Base-by-base conservation (phyloP, 1,140 invertebrate species). In the Stegodyphus dumicola region DNA sequence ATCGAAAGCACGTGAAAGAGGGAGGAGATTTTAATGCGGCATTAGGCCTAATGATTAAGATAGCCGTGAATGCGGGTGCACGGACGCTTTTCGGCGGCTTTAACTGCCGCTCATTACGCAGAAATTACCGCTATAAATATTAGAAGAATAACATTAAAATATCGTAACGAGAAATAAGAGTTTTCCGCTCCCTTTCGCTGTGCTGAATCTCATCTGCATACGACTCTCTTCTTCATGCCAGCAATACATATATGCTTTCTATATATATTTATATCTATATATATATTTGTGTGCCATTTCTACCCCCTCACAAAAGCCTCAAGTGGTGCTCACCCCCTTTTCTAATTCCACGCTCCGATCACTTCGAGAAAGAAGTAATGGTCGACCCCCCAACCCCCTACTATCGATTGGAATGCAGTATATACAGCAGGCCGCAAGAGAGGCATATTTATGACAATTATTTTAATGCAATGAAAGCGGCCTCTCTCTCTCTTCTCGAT, bases 81-180 rank as follows among this genome's bases (percentile, higher is more conserved):
- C 81, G 81, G 73, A 48, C 53, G 80, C 48, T 77, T 85, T 85
- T 85, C 81, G 81, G 81, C 81, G 81, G 81, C 81, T 64, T 85
- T 85, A 85, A 85, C 84, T 77, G 84, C 84, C 75, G 17, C 84
- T 86, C 84, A 86, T 86, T 86, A 86, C 84, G 66, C 65, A 73
- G 76, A 86, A 86, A 86, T 86, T 78, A 78, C 75, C 75, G 75
- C 76, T 86, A 86, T 86, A 86, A 86, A 86, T 86, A 86, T 86
- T 86, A 86, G 84, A 86, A 78, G 76, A 86, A 86, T 86, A 86
- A 86, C 84, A 78, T 86, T 86, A 86, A 86, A 86, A 86, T 86
- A 86, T 86, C 84, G 84, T 86, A 86, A 86, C 69, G 84, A 86
- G 84, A 86, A 86, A 86, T 86, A 86, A 86, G 84, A 86, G 84